Conservation (phyloP, 2,888 invertebrate species). For the Sylvicola fuscatus region DNA sequence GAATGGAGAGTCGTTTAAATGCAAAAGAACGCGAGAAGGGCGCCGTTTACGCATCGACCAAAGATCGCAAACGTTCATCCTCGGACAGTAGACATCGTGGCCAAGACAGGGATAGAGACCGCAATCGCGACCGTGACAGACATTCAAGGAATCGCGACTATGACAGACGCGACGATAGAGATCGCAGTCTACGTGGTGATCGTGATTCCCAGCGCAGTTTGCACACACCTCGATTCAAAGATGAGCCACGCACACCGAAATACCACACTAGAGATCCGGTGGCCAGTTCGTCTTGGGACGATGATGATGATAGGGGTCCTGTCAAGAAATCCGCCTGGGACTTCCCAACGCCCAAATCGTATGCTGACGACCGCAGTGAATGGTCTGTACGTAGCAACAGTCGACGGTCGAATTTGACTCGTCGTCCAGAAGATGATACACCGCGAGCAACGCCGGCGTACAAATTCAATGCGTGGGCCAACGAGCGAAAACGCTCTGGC, state of each 20-base stretch:
- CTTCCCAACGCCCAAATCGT: constrained; percentile 62
- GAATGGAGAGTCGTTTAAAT: constrained; percentile 38
- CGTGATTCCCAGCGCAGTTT: constrained; percentile 19
- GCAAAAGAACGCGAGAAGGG: constrained; percentile 39
- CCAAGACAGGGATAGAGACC: constrained; percentile 16
- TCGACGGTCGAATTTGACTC: constrained; percentile 8
- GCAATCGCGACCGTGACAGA: constrained; percentile 13
- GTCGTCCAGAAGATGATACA: constrained; percentile 39
- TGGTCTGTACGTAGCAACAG: constrained; percentile 14
- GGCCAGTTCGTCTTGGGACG: constrained; percentile 34
- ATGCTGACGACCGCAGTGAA: constrained; percentile 24
- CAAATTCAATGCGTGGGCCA: constrained; percentile 54
- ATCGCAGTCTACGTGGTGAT: constrained; percentile 14
- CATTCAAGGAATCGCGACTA: constrained; percentile 15
- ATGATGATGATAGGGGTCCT: constrained; percentile 29
- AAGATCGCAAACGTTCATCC: constrained; percentile 27
- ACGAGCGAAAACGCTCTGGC: constrained; percentile 41
- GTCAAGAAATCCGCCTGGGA: constrained; percentile 73
- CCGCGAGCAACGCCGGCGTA: constrained; percentile 74
- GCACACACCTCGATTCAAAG: constrained; percentile 41
- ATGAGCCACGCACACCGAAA: constrained; percentile 74
- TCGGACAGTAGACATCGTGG: constrained; percentile 27
- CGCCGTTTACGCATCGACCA: constrained; percentile 46
- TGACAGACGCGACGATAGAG: constrained; percentile 11
- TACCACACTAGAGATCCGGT: constrained; percentile 38